phyloP scores from a whole-genome alignment of 2,113 vertebrate species.

The Oxyura jamaicensis region DNA sequence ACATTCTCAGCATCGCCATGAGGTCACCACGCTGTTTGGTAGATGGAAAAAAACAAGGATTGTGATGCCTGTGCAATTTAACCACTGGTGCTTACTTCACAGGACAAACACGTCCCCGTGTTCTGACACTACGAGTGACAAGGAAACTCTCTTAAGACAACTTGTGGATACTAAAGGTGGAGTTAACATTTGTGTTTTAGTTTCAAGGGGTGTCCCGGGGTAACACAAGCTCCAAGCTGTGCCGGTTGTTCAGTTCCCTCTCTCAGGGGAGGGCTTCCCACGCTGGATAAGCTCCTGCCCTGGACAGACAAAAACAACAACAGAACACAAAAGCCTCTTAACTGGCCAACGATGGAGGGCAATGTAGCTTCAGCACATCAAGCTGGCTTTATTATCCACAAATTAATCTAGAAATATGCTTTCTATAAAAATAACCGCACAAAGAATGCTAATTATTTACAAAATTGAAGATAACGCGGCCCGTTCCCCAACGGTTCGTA shows the following conservation, averaged over 20 bases:
- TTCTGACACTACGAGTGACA: not conserved
- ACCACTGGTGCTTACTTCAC: not conserved
- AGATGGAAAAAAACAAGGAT: not conserved
- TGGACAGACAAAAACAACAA: not conserved
- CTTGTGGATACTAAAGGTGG: not conserved
- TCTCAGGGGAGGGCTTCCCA: not conserved
- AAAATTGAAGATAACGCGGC: not conserved
- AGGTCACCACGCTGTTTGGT: not conserved
- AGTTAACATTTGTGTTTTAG: not conserved
- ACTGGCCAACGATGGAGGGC: not conserved
- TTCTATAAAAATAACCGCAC: not conserved
- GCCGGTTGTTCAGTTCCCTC: not conserved
- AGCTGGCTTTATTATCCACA: not conserved
- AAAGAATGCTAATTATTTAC: not conserved
- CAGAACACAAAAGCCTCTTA: not conserved
- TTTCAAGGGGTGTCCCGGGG: not conserved
- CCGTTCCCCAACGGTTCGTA: not conserved
- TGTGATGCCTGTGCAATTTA: not conserved
- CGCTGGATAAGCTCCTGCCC: fast-evolving
- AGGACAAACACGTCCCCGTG: not conserved
- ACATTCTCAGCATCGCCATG: not conserved
- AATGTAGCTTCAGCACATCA: not conserved
- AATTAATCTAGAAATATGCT: not conserved
- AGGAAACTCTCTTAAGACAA: not conserved
- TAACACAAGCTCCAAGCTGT: not conserved